Evolutionary conservation across 2,113 vertebrate genomes (phyloP), one percentile per base, ranked within the genome.

Genomic region (Rhabdornis inornatus): DNA sequence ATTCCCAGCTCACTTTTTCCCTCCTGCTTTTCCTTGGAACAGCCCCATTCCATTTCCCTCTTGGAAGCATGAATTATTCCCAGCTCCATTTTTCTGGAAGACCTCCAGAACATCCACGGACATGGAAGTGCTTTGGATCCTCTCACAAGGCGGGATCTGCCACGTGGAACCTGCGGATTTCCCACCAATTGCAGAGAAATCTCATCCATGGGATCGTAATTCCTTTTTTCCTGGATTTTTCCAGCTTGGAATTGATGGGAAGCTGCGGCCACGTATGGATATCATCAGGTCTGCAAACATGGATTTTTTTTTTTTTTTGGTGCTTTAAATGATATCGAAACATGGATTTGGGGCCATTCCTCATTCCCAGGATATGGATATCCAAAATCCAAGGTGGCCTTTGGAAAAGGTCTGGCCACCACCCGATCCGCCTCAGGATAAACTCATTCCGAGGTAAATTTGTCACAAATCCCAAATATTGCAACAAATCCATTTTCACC

Each of bases 341-440:
- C 13, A 10, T 23, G 25, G 33, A 57, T 63, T 63, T 68, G 14
- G 22, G 23, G 23, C 1, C 6, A 4, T 55, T 47, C 44, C n/a
- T 42, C 35, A 21, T 27, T 40, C 23, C 13, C 0, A 1, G 13
- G 24, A 24, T 35, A 22, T 1, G 5, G 22, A 83, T 27, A 86
- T 40, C 66, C 60, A 69, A 61, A 75, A 57, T 53, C 61, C 20
- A 60, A 55, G 22, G 35, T 15, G 21, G 16, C 85, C 89, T 72
- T 88, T 56, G 89, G 82, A 60, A 90, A 82, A 76, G 30, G 30
- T 23, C 23, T 3, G 9, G 30, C 23, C 30, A 18, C 44, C 50
- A 20, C 42, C 2, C 0, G 28, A 35, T 47, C n/a, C 0, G 0
- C 25, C 59, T 39, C 1, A 3, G 83, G 42, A 61, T 59, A 60